Base-by-base conservation (phyloP, 1,140 invertebrate species). In the Diorhabda elongata region DNA sequence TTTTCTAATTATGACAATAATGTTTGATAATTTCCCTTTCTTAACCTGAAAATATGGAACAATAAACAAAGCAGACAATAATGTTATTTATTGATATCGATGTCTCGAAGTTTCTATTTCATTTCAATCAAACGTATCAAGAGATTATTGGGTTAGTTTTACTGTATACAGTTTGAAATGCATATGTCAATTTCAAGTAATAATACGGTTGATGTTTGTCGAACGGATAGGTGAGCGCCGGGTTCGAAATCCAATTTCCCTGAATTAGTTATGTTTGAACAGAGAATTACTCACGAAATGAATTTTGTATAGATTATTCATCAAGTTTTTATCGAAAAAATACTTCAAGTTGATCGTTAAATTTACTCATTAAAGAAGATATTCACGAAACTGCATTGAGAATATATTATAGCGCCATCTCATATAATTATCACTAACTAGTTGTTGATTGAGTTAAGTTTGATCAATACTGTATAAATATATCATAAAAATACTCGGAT, bases 191-290 rank as follows among this genome's bases (percentile, higher is more conserved):
- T 74, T 74, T 74, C 74, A 64, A 72, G 70, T 64, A 76, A 73
- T 75, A 70, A 71, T 68, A 52, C 6, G 67, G 70, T 67, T 73
- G 73, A 44, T 75, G 74, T 76, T 76, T 76, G 75, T 70, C 66
- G 74, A 75, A 45, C 63, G 68, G 69, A 73, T 72, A 73, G 68
- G 72, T 73, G 67, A 68, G 43, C 59, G 60, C 67, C 64, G 71
- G 75, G 72, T 63, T 74, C 71, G 69, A 73, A 76, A 76, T 76
- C 70, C 75, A 76, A 76, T 76, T 76, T 76, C 75, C 74, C 69
- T 72, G 72, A 75, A 76, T 76, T 76, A 76, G 71, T 76, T 76
- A 72, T 75, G 75, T 76, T 76, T 76, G 75, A 76, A 76, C 74
- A 73, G 70, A 70, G 71, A 76, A 75, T 75, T 74, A 71, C 69